These are phyloP conservation scores for Atherinomorus stipes DNA, from an alignment of 2,113 vertebrate genomes.

Conservation along the genomic window DNA sequence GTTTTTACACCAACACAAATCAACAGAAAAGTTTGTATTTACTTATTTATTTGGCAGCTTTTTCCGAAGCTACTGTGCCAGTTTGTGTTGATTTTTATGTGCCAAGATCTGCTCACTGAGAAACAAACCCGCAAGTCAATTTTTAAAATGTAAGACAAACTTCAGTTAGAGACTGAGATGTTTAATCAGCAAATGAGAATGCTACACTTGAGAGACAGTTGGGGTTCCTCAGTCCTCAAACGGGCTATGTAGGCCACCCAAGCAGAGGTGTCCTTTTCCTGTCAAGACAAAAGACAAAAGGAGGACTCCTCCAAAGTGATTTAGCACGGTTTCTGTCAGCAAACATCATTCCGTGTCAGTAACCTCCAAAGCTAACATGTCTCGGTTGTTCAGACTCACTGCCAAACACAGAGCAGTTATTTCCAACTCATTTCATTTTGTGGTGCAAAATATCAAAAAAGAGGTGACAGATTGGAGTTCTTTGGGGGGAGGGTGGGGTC, in stretches of 20 bases:
- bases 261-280: slow-evolving; percentile 35
- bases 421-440: slow-evolving; percentile 77
- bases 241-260: slow-evolving; percentile 56
- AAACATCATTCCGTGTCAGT: slow-evolving; percentile 82
- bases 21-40: slow-evolving; percentile 20
- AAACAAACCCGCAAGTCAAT: slow-evolving; percentile 19
- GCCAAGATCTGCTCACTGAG: slow-evolving; percentile 12
- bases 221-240: slow-evolving; percentile 21
- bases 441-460: slow-evolving; percentile 27
- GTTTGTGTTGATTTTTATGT: neutral
- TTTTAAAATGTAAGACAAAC: slow-evolving; percentile 25
- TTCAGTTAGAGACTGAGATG: slow-evolving; percentile 1
- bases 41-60: slow-evolving; percentile 34
- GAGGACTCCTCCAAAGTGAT: slow-evolving; percentile 70
- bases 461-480: slow-evolving; percentile 33
- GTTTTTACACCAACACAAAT: slow-evolving; percentile 30
- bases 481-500: slow-evolving; percentile 7
- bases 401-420: slow-evolving; percentile 77
- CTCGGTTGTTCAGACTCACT: slow-evolving; percentile 72
- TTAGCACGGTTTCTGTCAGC: slow-evolving; percentile 76
- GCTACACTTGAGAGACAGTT: neutral
- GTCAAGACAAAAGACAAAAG: slow-evolving; percentile 52
- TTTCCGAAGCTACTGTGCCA: neutral
- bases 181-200: slow-evolving; percentile 10
- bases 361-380: slow-evolving; percentile 77